Evolutionary conservation across 2,888 invertebrate genomes (phyloP).

Genomic region (Achlya flavicornis): DNA sequence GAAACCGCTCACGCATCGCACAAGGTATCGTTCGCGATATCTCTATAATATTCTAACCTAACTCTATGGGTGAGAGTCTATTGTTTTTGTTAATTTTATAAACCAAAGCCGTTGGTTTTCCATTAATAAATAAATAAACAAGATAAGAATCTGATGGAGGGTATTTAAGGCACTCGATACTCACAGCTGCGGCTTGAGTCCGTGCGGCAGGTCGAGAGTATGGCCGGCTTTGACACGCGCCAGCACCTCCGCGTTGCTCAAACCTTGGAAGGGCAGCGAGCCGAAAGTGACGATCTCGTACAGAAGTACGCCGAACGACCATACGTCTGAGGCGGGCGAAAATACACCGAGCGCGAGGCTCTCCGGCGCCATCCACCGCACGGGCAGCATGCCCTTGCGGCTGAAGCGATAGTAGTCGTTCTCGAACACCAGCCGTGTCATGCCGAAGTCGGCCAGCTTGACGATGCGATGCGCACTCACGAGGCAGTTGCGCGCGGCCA

Average conservation of each 20-base stretch:
- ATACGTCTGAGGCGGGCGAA: conserved; percentile 94
- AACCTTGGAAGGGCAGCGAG: conserved; percentile 94
- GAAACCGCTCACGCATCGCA: too few relatives aligned
- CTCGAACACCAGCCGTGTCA: conserved; percentile 94
- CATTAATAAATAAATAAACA: too few relatives aligned
- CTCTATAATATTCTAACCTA: too few relatives aligned
- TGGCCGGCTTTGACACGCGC: conserved; percentile 91
- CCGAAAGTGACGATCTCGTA: conserved; percentile 96
- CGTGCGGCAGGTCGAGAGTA: conserved; percentile 89
- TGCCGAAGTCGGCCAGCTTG: conserved; percentile 95
- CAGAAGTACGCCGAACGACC: conserved; percentile 94
- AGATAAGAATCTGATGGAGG: too few relatives aligned
- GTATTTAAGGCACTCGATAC: conserved; percentile 72
- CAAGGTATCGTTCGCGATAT: too few relatives aligned
- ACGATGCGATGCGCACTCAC: conserved; percentile 89
- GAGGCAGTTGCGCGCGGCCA: conserved; percentile 91
- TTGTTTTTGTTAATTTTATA: too few relatives aligned
- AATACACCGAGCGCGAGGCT: conserved; percentile 92
- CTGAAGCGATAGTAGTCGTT: conserved; percentile 95
- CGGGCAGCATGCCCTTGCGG: conserved; percentile 93
- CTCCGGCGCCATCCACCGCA: conserved; percentile 97
- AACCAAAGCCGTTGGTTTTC: too few relatives aligned
- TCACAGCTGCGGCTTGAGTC: conserved; percentile 91
- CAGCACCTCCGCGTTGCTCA: conserved; percentile 93
- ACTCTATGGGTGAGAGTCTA: too few relatives aligned